Percentiles rank a stretch among this genome's conserved stretches.
These are phyloP conservation scores for Drosophila lacteicornis DNA, from an alignment of 1,140 invertebrate genomes.

Conservation along the genomic window DNA sequence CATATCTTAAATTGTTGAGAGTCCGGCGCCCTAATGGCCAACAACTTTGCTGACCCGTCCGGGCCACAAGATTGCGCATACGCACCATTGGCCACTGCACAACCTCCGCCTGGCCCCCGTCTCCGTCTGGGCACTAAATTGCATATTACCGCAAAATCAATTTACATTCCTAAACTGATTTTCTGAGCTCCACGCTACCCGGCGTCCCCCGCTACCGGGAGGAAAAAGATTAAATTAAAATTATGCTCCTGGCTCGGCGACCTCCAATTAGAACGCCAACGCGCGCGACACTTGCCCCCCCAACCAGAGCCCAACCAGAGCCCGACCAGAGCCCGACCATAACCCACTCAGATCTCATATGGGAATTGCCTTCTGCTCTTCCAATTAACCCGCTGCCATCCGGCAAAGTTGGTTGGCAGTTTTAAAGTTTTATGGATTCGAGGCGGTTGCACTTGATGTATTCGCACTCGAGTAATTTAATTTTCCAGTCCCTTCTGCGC, in stretches of 20 bases:
- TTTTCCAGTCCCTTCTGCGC: slow-evolving; percentile 12
- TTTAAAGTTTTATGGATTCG: slow-evolving; percentile 44
- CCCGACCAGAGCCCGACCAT: background rate
- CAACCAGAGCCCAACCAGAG: background rate
- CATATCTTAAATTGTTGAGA: slow-evolving; percentile 61
- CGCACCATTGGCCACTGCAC: slow-evolving; percentile 69
- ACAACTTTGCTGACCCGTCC: slow-evolving; percentile 48
- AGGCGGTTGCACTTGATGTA: slow-evolving; percentile 41
- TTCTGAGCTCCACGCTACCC: slow-evolving; percentile 38
- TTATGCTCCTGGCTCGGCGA: slow-evolving; percentile 58
- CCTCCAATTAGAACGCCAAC: slow-evolving; percentile 66
- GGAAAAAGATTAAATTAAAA: slow-evolving; percentile 83
- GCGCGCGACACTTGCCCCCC: slow-evolving; percentile 44
- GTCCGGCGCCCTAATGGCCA: slow-evolving; percentile 27
- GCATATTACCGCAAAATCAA: slow-evolving; percentile 82
- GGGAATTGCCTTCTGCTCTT: slow-evolving; percentile 35
- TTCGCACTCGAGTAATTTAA: slow-evolving; percentile 11
- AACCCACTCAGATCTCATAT: slow-evolving; percentile 28
- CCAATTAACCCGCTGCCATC: slow-evolving; percentile 46
- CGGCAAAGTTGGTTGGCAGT: slow-evolving; percentile 16
- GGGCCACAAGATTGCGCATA: slow-evolving; percentile 66
- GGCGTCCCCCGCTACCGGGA: slow-evolving; percentile 31
- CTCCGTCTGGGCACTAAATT: slow-evolving; percentile 58
- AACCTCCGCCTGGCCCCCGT: background rate
- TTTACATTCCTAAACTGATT: slow-evolving; percentile 83